phyloP scores from a whole-genome alignment of 2,797 vertebrate species.

The Numenius phaeopus region DNA sequence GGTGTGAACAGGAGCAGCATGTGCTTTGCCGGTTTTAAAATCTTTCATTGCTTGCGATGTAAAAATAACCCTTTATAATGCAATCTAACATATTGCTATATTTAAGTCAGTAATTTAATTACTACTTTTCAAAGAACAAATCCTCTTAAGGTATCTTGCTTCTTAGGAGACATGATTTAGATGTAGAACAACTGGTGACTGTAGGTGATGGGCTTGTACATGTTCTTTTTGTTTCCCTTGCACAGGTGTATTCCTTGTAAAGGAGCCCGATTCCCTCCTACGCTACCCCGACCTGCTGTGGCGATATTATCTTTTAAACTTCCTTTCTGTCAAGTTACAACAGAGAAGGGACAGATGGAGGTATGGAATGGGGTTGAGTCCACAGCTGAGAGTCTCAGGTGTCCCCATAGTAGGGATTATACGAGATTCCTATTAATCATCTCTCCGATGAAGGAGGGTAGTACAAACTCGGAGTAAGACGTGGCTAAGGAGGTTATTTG shows the following conservation, averaged over 20 bases:
- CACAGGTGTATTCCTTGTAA: slow-evolving; percentile 96
- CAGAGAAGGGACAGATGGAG: slow-evolving; percentile 99
- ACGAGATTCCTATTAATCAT: not conserved
- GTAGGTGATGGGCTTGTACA: not conserved
- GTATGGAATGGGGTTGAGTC: slow-evolving; percentile 73
- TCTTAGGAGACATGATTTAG: not conserved
- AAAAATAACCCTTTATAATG: not conserved
- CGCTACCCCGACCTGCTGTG: slow-evolving; percentile 93
- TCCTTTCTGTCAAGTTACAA: slow-evolving; percentile 91
- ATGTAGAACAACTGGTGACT: not conserved
- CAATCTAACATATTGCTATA: not conserved
- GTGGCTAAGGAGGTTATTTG: not conserved
- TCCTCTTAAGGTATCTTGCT: not conserved
- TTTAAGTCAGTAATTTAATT: not conserved
- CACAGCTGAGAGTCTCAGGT: not conserved
- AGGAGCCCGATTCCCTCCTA: slow-evolving; percentile 93
- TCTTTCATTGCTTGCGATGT: not conserved
- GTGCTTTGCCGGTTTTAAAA: not conserved
- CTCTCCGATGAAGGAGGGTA: not conserved
- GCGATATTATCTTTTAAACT: slow-evolving; percentile 90
- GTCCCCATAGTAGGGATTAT: not conserved
- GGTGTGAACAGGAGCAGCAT: not conserved
- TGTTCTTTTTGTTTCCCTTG: not conserved
- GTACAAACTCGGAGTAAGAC: not conserved
- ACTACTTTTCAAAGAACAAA: not conserved